These are phyloP conservation scores for Phylloscopus trochilus DNA, from an alignment of 2,113 vertebrate species.

Conservation along the genomic window DNA sequence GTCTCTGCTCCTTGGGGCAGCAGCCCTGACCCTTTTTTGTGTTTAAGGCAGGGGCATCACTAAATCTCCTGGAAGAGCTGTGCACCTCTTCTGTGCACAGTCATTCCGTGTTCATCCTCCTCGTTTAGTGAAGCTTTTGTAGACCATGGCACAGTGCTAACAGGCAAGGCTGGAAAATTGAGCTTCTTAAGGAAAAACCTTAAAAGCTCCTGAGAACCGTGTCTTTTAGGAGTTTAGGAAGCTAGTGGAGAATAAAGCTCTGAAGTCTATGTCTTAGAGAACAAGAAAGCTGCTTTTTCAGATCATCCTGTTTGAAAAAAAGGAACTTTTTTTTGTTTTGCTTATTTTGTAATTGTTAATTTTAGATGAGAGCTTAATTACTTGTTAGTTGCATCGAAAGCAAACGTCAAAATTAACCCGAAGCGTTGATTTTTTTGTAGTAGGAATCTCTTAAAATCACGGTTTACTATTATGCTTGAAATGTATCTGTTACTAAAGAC, in stretches of 20 bases:
- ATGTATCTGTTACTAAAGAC: neutral
- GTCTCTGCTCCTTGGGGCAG: neutral
- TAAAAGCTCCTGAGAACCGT: neutral
- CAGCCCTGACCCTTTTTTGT: too few relatives aligned
- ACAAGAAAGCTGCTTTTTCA: neutral
- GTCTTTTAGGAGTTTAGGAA: neutral
- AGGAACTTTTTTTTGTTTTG: neutral
- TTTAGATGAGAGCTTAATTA: neutral
- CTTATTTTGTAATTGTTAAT: neutral
- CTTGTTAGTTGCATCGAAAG: neutral
- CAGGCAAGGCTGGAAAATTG: neutral
- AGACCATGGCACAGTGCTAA: neutral
- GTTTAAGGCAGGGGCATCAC: neutral
- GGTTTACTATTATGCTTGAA: neutral
- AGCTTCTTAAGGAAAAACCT: neutral
- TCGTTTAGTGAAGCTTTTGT: neutral
- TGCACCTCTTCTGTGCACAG: rapidly evolving
- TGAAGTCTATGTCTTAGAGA: neutral
- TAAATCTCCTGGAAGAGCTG: neutral
- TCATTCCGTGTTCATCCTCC: neutral
- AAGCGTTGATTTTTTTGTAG: neutral
- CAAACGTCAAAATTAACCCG: neutral
- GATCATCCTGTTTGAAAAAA: neutral
- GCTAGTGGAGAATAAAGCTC: neutral
- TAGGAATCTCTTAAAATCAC: neutral